phyloP scores from a whole-genome alignment of 2,888 invertebrate species.

The Callimorpha dominula region DNA sequence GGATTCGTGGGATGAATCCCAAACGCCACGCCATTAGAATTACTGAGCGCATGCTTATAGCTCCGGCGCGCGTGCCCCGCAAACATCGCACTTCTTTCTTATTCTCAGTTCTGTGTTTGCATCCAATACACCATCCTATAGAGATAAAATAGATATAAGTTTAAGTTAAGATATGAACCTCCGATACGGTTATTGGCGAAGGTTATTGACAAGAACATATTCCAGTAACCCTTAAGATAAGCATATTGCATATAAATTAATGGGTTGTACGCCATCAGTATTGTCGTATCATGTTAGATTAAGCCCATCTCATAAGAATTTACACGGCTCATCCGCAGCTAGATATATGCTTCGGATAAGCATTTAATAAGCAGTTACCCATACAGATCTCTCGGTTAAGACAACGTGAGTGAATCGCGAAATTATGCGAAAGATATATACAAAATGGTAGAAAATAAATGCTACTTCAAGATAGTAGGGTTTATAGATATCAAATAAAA shows the following conservation, averaged over 20 bases:
- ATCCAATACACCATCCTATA: background rate
- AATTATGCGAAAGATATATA: background rate
- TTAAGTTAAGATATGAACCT: background rate
- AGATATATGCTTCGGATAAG: slow-evolving; percentile 31
- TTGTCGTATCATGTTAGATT: background rate
- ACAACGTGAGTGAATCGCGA: background rate
- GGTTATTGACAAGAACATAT: background rate
- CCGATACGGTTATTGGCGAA: background rate
- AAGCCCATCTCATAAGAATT: background rate
- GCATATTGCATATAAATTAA: slow-evolving; percentile 3
- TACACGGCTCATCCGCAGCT: slow-evolving; percentile 8
- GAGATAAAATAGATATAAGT: background rate
- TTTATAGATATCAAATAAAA: too few species aligned
- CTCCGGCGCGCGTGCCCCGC: too few species aligned
- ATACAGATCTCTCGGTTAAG: slow-evolving; percentile 21
- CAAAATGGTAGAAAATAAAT: background rate
- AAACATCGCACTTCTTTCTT: too few species aligned
- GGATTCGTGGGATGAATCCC: too few species aligned
- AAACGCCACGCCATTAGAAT: too few species aligned
- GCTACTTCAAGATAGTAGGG: background rate
- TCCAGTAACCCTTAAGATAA: background rate
- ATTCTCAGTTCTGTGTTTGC: background rate
- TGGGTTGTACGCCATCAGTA: background rate
- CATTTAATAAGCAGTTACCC: slow-evolving; percentile 25
- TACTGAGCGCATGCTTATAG: too few species aligned